Evolutionary conservation across 1,140 invertebrate genomes (phyloP), one percentile per base, ranked within the genome.

Genomic region (Drosophila miranda): DNA sequence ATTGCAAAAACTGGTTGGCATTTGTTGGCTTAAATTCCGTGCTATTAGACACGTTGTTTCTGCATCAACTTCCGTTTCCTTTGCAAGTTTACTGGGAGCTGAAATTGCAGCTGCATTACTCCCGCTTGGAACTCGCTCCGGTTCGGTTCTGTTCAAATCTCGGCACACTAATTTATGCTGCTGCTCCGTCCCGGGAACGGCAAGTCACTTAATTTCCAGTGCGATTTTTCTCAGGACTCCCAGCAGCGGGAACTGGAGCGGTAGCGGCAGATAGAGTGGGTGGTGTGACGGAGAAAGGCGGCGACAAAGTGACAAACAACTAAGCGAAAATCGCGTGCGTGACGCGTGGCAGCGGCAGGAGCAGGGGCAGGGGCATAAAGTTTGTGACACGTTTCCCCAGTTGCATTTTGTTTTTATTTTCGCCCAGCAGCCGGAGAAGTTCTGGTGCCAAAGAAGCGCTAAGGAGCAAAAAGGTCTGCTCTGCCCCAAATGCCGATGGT

Each of bases 321-420:
- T 86, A 81, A 86, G 81, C 74, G 81, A 86, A 86, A 86, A 86
- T 86, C 81, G 81, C 82, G 81, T 87, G 81, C 81, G 81, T 86
- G 81, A 86, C 81, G 81, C 81, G 81, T 86, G 77, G 82, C 81
- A 75, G 28, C 2, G 28, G 28, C 6, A 28, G 28, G 1, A 6
- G 28, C 23, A 28, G 6, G 6, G 77, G 81, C 81, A 71, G 81
- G 61, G 63, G 81, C 81, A 86, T 86, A 87, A 86, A 86, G 73
- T 86, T 86, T 86, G 68, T 86, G 81, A 86, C 81, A 86, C 81
- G 81, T 86, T 86, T 86, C 78, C 81, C 79, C 69, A 86, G 81
- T 87, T 86, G 81, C 82, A 86, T 62, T 87, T 86, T 75, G 70
- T 74, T 74, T 74, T 74, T 74, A 58, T 73, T 70, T 72, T 58